phyloP scores from a whole-genome alignment of 2,888 invertebrate species.

The Lasioglossum figueresi region DNA sequence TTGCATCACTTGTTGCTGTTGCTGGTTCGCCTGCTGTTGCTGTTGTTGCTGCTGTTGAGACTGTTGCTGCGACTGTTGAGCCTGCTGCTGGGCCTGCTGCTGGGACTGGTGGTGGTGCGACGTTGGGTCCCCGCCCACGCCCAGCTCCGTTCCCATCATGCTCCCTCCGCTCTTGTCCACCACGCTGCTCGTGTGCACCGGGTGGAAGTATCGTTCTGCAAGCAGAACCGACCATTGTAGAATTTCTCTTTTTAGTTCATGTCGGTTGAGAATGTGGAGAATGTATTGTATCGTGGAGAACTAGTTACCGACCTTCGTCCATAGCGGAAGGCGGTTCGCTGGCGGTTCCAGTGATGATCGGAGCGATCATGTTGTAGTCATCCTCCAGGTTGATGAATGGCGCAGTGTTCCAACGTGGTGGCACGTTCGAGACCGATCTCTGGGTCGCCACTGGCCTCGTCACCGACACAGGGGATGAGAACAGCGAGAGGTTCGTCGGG shows the following conservation, averaged over 20 bases:
- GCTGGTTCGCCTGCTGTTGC: constrained; percentile 72
- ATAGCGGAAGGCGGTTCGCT: constrained; percentile 81
- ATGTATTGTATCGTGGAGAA: too few species aligned
- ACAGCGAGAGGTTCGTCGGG: constrained; percentile 94
- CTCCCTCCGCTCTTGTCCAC: constrained; percentile 84
- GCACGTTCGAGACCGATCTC: constrained; percentile 84
- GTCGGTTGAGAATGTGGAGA: too few species aligned
- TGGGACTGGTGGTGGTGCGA: constrained; percentile 80
- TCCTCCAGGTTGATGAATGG: constrained; percentile 96
- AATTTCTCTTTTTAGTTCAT: background rate
- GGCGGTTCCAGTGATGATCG: constrained; percentile 86
- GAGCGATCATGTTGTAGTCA: constrained; percentile 97
- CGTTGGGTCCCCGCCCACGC: constrained; percentile 77
- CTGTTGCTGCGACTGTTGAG: constrained; percentile 73
- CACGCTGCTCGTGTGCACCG: constrained; percentile 85
- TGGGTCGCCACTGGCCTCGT: constrained; percentile 90
- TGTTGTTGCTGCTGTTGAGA: constrained; percentile 61
- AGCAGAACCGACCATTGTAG: constrained; percentile 30
- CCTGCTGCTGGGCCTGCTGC: constrained; percentile 77
- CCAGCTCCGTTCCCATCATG: constrained; percentile 79
- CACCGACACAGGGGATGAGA: constrained; percentile 88
- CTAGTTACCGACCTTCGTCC: constrained; percentile 79
- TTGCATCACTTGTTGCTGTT: constrained; percentile 81
- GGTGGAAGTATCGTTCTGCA: constrained; percentile 86
- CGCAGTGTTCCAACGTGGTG: constrained; percentile 92